Evolutionary conservation across 2,113 vertebrate genomes (phyloP).

Genomic region (Hydropotes inermis): DNA sequence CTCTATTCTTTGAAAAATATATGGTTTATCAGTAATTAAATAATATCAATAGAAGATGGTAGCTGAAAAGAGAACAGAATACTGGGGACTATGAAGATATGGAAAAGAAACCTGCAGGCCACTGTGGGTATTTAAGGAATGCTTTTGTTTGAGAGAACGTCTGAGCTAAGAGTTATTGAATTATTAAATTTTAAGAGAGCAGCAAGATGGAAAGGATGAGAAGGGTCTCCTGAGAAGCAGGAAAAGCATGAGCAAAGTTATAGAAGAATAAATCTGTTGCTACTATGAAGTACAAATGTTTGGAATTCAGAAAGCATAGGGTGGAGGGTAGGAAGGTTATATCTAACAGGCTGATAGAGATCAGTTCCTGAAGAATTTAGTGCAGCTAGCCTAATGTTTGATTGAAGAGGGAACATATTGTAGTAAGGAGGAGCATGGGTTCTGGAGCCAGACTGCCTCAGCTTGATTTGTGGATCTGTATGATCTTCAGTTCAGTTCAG

Average conservation of each 20-base stretch:
- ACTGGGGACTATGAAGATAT: background rate
- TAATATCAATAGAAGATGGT: background rate
- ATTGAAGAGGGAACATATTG: background rate
- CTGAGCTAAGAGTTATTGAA: background rate
- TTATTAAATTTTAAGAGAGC: background rate
- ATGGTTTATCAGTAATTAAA: background rate
- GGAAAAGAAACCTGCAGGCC: background rate
- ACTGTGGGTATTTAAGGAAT: background rate
- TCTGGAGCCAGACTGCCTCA: background rate
- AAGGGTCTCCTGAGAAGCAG: background rate
- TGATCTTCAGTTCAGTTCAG: no score
- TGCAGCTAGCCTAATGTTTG: background rate
- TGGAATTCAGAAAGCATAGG: background rate
- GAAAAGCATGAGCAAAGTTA: background rate
- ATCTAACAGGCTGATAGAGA: background rate
- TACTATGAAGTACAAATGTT: background rate
- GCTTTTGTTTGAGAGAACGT: background rate
- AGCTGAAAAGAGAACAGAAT: background rate
- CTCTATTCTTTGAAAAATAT: background rate
- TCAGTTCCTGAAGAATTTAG: background rate
- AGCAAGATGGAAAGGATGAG: background rate
- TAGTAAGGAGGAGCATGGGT: background rate
- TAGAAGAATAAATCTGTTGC: background rate
- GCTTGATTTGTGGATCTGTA: background rate
- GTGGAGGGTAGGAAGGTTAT: background rate